phyloP scores from a whole-genome alignment of 2,113 vertebrate species.

The Macaca mulatta region DNA sequence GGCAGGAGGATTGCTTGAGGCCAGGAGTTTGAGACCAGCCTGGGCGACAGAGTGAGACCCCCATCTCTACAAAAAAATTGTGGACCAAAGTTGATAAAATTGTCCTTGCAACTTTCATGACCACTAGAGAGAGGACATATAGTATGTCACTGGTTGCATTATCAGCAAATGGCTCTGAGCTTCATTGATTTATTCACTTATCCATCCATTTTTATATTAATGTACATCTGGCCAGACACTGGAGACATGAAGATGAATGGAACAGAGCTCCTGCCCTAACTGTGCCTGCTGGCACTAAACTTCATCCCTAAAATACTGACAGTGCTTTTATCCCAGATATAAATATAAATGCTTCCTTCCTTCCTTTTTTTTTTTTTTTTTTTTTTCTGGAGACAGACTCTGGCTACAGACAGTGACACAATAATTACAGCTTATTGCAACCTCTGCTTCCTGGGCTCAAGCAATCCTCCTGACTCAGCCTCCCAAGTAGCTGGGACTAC shows the following conservation, averaged over 20 bases:
- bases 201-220: not conserved
- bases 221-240: not conserved
- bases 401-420: too few relatives aligned
- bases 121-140: not conserved
- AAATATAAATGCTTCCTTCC: not conserved
- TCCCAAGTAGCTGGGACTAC: too few relatives aligned
- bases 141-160: not conserved
- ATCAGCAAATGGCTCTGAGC: not conserved
- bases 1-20: not conserved
- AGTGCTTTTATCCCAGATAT: not conserved
- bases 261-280: not conserved
- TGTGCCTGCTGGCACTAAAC: not conserved
- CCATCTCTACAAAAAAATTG: not conserved
- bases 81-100: not conserved
- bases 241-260: not conserved
- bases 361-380: too few relatives aligned
- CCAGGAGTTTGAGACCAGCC: too few relatives aligned
- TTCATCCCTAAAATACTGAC: not conserved
- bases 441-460: too few relatives aligned
- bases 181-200: not conserved
- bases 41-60: too few relatives aligned
- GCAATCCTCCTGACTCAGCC: too few relatives aligned
- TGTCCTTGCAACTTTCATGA: not conserved
- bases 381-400: too few relatives aligned
- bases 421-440: too few relatives aligned